These are phyloP conservation scores for Clusia tigrina DNA, from an alignment of 2,888 invertebrate genomes.

Conservation along the genomic window DNA sequence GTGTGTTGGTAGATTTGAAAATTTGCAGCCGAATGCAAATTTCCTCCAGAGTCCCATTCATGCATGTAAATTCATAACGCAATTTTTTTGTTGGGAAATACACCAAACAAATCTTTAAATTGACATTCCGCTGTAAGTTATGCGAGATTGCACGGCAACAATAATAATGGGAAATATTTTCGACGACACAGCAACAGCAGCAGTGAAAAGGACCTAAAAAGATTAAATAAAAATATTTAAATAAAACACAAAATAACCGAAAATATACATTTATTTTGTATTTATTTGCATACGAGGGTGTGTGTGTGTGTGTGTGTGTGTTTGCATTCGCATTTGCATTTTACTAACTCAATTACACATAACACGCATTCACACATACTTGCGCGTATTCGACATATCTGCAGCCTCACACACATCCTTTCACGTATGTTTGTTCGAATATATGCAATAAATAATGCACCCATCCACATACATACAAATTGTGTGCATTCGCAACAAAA, in stretches of 20 bases:
- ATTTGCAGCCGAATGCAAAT: neutral
- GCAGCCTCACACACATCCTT: no score
- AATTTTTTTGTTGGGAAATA: neutral
- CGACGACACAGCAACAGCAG: neutral
- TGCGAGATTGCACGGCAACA: neutral
- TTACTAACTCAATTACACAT: neutral
- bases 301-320: no score
- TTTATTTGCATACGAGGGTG: no score
- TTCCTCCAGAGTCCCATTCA: neutral
- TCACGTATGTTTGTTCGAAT: no score
- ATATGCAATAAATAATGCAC: no score
- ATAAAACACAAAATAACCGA: neutral
- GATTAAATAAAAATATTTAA: constrained; percentile 2
- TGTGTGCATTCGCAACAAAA: no score
- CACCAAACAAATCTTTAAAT: neutral
- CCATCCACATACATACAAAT: neutral
- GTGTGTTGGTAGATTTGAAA: no score
- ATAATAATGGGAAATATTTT: neutral
- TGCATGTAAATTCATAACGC: neutral
- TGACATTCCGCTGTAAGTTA: neutral
- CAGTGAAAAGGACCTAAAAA: neutral
- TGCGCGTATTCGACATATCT: no score
- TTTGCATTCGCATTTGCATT: no score
- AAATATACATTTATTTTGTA: neutral
- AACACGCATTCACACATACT: neutral